phyloP scores from a whole-genome alignment of 2,888 invertebrate species.

The Tipula helvola region DNA sequence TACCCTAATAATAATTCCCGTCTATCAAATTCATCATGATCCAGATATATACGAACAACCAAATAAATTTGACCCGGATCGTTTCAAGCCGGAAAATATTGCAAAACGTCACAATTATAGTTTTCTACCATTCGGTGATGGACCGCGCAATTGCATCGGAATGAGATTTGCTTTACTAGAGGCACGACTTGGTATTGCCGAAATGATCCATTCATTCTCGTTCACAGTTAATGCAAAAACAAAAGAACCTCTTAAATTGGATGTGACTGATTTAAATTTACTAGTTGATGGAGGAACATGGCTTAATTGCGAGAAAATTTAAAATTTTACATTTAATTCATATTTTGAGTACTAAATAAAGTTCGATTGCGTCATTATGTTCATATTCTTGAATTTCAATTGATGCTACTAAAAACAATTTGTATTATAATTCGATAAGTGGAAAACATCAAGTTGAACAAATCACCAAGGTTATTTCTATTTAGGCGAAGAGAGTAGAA shows the following conservation, averaged over 20 bases:
- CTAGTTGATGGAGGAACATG: background rate
- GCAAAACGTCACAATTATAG: slow-evolving; percentile 22
- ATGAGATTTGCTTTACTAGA: slow-evolving; percentile 32
- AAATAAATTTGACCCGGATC: slow-evolving; percentile 27
- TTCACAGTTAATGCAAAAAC: background rate
- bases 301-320: background rate
- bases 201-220: slow-evolving; percentile 18
- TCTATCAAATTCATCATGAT: slow-evolving; percentile 26
- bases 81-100: slow-evolving; percentile 24
- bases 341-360: background rate
- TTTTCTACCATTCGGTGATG: slow-evolving; percentile 29
- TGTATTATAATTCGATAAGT: background rate
- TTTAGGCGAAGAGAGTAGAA: too few species aligned
- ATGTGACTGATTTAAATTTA: background rate
- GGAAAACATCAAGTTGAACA: too few species aligned
- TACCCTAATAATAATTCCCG: slow-evolving; percentile 21
- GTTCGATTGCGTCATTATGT: background rate
- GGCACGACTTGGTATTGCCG: slow-evolving; percentile 24
- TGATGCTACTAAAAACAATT: background rate
- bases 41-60: slow-evolving; percentile 28
- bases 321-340: too few species aligned
- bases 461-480: too few species aligned
- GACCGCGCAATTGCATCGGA: slow-evolving; percentile 31
- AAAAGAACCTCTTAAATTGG: background rate
- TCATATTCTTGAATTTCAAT: background rate